Evolutionary conservation across 2,113 vertebrate genomes (phyloP), one percentile per base, ranked within the genome.

Genomic region (Aphelocoma coerulescens): DNA sequence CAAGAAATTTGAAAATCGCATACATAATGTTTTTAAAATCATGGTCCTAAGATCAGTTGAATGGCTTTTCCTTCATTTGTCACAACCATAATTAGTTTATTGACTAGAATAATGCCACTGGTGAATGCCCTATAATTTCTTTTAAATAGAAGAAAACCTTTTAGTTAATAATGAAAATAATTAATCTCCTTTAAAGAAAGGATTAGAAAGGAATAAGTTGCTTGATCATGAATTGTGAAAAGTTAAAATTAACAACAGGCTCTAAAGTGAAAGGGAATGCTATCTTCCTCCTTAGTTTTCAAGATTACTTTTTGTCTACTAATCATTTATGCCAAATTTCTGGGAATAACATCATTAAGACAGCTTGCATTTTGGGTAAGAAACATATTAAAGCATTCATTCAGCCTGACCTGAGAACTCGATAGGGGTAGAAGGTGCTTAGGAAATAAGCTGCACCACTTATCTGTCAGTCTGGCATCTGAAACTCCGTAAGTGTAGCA

Each of bases 31-130:
- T 96, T 88, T 91, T 80, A 71, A 54, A 93, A 76, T 84, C 57
- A 54, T 0, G 1, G 51, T 49, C 26, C 37, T 83, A 58, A 82
- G 78, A 91, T 86, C 58, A 63, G 21, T 77, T 85, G 46, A 65
- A 58, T 85, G 35, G 22, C 14, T 95, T 91, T 93, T 91, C 54
- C 62, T 81, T 91, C 19, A 81, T 96, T 95, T 96, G 69, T 74
- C 65, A 71, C 72, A 85, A 81, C 27, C 62, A 57, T 95, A 93
- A 96, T 97, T 95, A 96, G 78, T 94, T 96, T 93, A 96, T 96
- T 95, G 94, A 96, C 93, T 82, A 82, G 43, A 88, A 76, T 79
- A 91, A 92, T 91, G 74, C 20, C 66, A 77, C 59, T 68, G 27
- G 48, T 89, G 73, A 96, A 93, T 41, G 41, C 37, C 48, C 77